Evolutionary conservation across 2,113 vertebrate genomes (phyloP).

Genomic region (Oreochromis niloticus): DNA sequence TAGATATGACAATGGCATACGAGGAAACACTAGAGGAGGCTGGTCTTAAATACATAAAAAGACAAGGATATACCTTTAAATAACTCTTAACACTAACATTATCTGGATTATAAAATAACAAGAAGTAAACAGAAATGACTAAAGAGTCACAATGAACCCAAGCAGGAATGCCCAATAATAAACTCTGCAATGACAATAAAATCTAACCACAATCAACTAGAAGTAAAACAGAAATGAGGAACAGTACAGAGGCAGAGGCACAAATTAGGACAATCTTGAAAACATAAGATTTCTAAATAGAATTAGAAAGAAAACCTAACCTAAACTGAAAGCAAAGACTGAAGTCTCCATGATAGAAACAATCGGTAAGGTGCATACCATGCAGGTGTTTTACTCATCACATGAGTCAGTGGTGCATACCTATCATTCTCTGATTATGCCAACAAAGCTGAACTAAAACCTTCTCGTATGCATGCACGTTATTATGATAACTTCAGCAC

Average conservation of each 20-base stretch:
- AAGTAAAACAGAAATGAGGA: neutral
- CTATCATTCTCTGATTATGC: neutral
- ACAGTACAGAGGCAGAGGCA: neutral
- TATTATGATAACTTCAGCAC: no score
- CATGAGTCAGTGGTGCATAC: neutral
- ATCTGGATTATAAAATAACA: neutral
- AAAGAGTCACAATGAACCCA: neutral
- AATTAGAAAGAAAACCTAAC: neutral
- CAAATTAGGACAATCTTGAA: neutral
- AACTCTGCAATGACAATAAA: neutral
- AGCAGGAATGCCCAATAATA: neutral
- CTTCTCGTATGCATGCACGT: no score
- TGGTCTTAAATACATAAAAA: neutral
- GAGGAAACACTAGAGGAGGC: neutral
- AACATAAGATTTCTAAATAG: neutral
- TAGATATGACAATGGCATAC: neutral
- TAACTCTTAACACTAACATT: neutral
- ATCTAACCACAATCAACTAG: neutral
- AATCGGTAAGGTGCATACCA: neutral
- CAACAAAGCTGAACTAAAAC: neutral
- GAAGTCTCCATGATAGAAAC: neutral
- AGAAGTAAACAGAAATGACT: neutral
- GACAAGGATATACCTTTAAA: neutral
- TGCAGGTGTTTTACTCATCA: neutral
- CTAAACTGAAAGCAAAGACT: neutral